Evolutionary conservation across 2,888 invertebrate genomes (phyloP).

Genomic region (Heliconius ismenius): DNA sequence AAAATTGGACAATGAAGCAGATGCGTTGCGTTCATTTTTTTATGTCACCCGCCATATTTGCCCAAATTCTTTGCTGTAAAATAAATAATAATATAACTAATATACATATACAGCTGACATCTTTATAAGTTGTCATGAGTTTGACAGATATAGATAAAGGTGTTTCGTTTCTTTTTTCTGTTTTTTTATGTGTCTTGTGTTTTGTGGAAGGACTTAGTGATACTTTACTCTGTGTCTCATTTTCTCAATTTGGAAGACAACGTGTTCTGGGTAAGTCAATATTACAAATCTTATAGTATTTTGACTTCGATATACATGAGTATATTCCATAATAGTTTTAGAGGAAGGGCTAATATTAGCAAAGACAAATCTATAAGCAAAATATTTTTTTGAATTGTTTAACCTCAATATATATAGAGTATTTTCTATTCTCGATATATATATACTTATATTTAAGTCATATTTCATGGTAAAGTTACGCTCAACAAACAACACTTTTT

Average conservation of each 20-base stretch:
- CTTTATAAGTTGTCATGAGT: constrained; percentile 65
- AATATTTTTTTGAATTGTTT: no score
- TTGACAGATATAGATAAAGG: constrained; percentile 62
- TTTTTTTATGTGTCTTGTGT: background rate
- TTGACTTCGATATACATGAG: background rate
- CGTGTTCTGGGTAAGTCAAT: background rate
- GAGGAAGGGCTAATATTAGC: no score
- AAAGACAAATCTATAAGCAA: no score
- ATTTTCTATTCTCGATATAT: no score
- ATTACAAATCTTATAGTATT: background rate
- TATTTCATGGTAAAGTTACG: no score
- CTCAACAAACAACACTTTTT: background rate
- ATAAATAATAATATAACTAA: constrained; percentile 40
- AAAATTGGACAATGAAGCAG: constrained; percentile 78
- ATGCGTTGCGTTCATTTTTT: constrained; percentile 68
- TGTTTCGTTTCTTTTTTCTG: constrained; percentile 12
- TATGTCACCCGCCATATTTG: constrained; percentile 74
- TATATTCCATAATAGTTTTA: no score
- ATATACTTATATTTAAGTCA: no score
- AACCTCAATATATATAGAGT: no score
- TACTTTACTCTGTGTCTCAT: background rate
- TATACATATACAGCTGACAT: constrained; percentile 65
- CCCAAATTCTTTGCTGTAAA: constrained; percentile 59
- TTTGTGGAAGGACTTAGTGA: background rate
- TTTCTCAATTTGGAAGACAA: background rate